Base-by-base conservation (phyloP, 1,140 invertebrate genomes). In the Drosophila pseudoobscura region DNA sequence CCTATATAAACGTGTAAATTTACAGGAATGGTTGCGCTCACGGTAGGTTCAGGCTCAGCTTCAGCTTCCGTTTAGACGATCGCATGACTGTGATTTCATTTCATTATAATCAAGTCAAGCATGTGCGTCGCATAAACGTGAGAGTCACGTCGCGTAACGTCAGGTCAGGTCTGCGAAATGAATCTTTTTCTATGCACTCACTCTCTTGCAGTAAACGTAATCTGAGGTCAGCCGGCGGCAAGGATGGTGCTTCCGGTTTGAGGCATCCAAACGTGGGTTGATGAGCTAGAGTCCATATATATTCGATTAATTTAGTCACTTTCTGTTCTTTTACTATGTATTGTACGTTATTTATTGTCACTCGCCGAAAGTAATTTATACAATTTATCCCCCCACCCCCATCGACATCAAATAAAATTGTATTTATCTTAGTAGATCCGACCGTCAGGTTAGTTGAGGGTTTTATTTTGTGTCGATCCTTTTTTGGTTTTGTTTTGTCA, bases 191-290 rank as follows among this genome's bases (percentile, higher is more conserved):
- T 56, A 31, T 41, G 26, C 47, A 26, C 24, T 41, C 44, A 39
- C 13, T 54, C 29, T 68, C 35, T 71, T 71, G 15, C 65, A 71
- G 68, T 50, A 71, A 59, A 15, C 26, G 47, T 9, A 57, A 54
- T 13, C 29, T 41, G 50, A 41, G 15, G 45, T 8, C 7, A 31
- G 29, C 9, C 20, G 20, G 20, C 29, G 29, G 29, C 29, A 31
- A 31, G 29, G 29, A 31, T 31, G 29, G 29, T 9, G 29, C 7
- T 31, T 35, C 31, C 31, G 31, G 17, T 24, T 44, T 22, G 31
- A 55, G 50, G 9, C 43, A 17, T 41, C 49, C 64, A 24, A 54
- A 68, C 26, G 49, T 55, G 49, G 63, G 62, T 55, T 69, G n/a
- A 68, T 17, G 24, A 50, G 26, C 39, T 11, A 41, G 3, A 35